Percentiles rank a stretch among this genome's conserved stretches.
Conservation (phyloP, 2,888 invertebrate species). For the Campopleginae sp. region DNA sequence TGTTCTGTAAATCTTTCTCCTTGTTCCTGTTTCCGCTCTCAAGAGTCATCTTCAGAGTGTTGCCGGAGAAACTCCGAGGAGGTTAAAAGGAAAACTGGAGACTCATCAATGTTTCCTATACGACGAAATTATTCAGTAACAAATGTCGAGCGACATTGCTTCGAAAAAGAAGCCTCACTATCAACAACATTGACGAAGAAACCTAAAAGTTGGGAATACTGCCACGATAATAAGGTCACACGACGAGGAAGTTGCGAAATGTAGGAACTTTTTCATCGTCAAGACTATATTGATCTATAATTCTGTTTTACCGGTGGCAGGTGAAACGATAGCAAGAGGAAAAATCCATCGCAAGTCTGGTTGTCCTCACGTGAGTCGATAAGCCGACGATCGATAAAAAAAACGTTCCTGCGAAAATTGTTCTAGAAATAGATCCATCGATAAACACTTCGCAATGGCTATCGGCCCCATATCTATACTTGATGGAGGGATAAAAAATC, state of each 20-base stretch:
- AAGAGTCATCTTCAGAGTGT: no score
- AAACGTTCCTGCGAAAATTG: not conserved
- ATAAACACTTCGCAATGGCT: not conserved
- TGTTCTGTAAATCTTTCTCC: no score
- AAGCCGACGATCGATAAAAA: conserved; percentile 3
- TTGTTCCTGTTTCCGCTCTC: no score
- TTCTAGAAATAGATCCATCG: not conserved
- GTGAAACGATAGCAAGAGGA: not conserved
- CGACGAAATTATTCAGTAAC: not conserved
- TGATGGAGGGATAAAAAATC: not conserved
- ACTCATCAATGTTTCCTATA: not conserved
- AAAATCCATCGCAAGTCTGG: not conserved
- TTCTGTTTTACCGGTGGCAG: not conserved
- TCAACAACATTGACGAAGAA: not conserved
- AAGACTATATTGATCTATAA: not conserved
- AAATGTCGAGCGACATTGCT: not conserved
- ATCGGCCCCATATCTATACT: not conserved
- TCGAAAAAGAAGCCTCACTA: not conserved
- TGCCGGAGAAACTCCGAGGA: no score
- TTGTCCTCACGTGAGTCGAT: not conserved
- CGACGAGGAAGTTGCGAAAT: not conserved
- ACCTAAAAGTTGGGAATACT: not conserved
- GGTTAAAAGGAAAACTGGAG: no score
- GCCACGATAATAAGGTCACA: not conserved
- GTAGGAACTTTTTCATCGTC: not conserved